phyloP scores from a whole-genome alignment of 2,888 invertebrate genomes.

The Vandiemenella viatica region DNA sequence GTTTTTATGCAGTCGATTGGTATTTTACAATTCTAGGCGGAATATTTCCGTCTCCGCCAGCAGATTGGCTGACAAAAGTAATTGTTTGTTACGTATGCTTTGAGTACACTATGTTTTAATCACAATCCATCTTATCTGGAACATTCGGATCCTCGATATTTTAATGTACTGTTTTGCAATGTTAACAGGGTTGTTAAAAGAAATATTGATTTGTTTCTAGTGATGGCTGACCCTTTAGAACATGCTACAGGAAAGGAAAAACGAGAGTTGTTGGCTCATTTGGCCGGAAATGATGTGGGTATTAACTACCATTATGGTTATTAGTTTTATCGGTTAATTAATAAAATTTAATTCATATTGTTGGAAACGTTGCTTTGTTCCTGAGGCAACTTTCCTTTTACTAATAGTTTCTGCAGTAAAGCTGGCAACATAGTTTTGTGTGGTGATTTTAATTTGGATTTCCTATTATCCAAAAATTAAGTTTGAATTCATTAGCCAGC shows the following conservation, averaged over 20 bases:
- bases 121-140: no score
- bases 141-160: no score
- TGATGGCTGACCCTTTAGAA: slow-evolving; percentile 78
- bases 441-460: no score
- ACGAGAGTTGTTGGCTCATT: slow-evolving; percentile 70
- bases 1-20: slow-evolving; percentile 5
- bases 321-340: no score
- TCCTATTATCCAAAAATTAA: no score
- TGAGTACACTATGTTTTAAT: neutral
- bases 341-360: no score
- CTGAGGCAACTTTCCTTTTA: no score
- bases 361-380: no score
- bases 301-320: neutral
- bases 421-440: no score
- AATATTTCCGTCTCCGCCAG: slow-evolving; percentile 11
- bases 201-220: slow-evolving; percentile 28
- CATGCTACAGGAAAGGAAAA: slow-evolving; percentile 89
- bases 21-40: slow-evolving; percentile 9
- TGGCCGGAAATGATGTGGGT: slow-evolving; percentile 68
- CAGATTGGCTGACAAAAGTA: slow-evolving; percentile 12
- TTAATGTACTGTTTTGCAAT: neutral
- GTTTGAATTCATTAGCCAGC: no score
- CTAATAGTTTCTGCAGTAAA: no score
- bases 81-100: neutral
- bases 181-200: neutral